Conservation (phyloP, 2,888 invertebrate species). For the Thera britannica region DNA sequence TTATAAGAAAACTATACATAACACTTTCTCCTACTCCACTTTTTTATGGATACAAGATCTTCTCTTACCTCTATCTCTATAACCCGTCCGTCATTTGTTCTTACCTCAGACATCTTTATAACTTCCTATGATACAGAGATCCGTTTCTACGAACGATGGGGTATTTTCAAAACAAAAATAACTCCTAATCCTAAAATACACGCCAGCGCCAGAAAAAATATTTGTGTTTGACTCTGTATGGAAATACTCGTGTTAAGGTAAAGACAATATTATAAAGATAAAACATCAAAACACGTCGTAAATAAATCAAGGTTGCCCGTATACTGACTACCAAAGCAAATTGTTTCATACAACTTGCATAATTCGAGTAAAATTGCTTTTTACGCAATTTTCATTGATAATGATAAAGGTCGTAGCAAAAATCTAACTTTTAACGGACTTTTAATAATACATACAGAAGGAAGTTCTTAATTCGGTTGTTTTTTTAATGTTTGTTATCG, state of each 20-base stretch:
- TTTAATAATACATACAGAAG: too few species aligned
- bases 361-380: slow-evolving; percentile 20
- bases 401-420: slow-evolving; percentile 11
- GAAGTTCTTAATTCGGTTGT: too few species aligned
- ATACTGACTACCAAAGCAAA: slow-evolving; percentile 5
- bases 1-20: too few species aligned
- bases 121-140: background rate
- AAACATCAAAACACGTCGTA: slow-evolving; percentile 4
- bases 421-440: background rate
- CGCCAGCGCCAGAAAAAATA: too few species aligned
- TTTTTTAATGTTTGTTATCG: too few species aligned
- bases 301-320: slow-evolving; percentile 19
- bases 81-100: background rate
- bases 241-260: too few species aligned
- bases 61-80: background rate
- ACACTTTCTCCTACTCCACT: too few species aligned
- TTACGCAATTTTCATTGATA: slow-evolving; percentile 18
- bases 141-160: too few species aligned
- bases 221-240: too few species aligned
- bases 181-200: too few species aligned
- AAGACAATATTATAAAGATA: background rate
- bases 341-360: slow-evolving; percentile 21
- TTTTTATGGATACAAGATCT: background rate
- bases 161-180: too few species aligned
- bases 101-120: background rate